A percentile compares a stretch with the other conserved stretches of the same genome.
Conservation (phyloP, 2,113 vertebrate genomes). For the Numida meleagris region DNA sequence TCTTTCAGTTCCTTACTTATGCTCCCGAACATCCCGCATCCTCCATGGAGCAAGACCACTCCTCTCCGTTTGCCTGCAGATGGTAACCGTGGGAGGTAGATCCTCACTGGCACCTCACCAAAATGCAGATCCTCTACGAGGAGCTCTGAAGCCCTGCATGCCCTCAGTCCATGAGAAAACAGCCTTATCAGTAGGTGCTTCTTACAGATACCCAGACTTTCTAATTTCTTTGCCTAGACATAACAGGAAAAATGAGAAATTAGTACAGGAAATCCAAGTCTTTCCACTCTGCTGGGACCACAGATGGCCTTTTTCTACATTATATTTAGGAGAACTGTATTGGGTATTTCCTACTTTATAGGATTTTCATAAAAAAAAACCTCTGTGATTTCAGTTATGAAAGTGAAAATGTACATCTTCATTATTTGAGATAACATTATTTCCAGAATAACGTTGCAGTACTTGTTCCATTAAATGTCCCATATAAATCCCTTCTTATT, state of each 20-base stretch:
- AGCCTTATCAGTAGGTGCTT: constrained; percentile 67
- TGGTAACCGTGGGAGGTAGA: constrained; percentile 72
- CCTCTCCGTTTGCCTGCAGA: constrained; percentile 53
- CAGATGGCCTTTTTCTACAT: background rate
- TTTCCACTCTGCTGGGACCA: background rate
- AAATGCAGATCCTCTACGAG: constrained; percentile 74
- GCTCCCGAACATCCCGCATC: constrained; percentile 70
- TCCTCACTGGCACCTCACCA: constrained; percentile 72
- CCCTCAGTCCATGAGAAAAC: background rate
- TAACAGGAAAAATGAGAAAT: background rate
- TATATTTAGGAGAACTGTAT: background rate
- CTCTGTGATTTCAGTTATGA: background rate
- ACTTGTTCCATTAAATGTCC: background rate
- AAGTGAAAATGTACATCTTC: background rate
- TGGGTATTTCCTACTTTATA: background rate
- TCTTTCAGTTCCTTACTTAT: constrained; percentile 74
- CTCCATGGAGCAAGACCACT: constrained; percentile 79
- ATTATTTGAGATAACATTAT: background rate
- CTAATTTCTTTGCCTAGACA: constrained; percentile 69
- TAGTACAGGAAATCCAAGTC: background rate
- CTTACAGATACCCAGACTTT: constrained; percentile 67
- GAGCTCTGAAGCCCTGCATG: constrained; percentile 12
- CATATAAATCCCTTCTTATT: background rate
- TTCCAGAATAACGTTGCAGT: background rate
- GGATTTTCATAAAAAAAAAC: background rate